These are phyloP conservation scores for Bujurquina vittata DNA, from an alignment of 2,113 vertebrate species.

Conservation along the genomic window DNA sequence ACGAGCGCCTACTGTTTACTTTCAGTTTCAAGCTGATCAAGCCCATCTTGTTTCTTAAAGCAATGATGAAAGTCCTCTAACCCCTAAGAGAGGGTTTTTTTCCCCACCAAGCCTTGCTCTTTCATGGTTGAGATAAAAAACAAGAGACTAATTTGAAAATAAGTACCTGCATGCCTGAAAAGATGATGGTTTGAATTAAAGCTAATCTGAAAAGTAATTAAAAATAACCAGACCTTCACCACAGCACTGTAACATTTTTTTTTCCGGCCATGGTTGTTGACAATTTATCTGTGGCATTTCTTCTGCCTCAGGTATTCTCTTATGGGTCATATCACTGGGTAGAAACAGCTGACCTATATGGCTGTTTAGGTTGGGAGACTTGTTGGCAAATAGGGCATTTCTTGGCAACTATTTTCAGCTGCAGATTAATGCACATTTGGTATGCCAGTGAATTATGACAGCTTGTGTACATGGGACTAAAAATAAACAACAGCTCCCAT, in stretches of 20 bases:
- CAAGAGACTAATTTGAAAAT: slow-evolving; percentile 1
- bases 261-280: background rate
- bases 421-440: slow-evolving; percentile 37
- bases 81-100: background rate
- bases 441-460: slow-evolving; percentile 29
- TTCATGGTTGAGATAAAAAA: background rate
- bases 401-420: slow-evolving; percentile 23
- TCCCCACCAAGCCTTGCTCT: background rate
- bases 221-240: background rate
- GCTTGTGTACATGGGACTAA: slow-evolving; percentile 42
- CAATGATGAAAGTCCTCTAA: background rate
- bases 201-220: background rate
- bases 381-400: slow-evolving; percentile 32
- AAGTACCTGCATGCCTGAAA: background rate
- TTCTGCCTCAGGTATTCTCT: background rate
- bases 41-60: background rate
- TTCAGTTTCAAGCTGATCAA: slow-evolving; percentile 3
- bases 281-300: background rate
- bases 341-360: slow-evolving; percentile 24
- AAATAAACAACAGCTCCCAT: slow-evolving; percentile 44
- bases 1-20: background rate
- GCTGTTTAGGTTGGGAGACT: slow-evolving; percentile 18
- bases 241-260: background rate
- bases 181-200: background rate
- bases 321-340: background rate